These are phyloP conservation scores for Mugil cephalus DNA, from an alignment of 2,113 vertebrate genomes.

Conservation along the genomic window DNA sequence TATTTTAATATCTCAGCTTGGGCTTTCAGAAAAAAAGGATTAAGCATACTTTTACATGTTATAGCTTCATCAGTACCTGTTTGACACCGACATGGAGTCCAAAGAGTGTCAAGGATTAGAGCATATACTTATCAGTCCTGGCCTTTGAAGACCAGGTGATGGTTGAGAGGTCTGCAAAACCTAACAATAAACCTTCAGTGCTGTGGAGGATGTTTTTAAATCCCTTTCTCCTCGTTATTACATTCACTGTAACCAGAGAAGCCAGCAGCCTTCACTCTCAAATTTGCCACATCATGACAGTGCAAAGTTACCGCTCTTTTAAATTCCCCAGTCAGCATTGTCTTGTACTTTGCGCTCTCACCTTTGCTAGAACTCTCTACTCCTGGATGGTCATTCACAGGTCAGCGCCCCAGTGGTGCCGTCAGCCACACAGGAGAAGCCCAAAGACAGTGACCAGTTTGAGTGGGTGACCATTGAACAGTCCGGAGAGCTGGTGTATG, in stretches of 20 bases:
- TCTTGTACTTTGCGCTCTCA: neutral
- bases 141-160: too few species aligned
- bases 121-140: too few species aligned
- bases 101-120: too few species aligned
- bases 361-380: neutral
- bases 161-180: neutral
- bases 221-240: neutral
- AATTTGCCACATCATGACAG: slow-evolving; percentile 5
- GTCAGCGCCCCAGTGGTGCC: slow-evolving; percentile 96
- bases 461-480: slow-evolving; percentile 99
- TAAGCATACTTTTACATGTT: too few species aligned
- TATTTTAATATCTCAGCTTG: too few species aligned
- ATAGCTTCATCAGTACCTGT: too few species aligned
- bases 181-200: neutral
- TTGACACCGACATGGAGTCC: too few species aligned
- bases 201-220: neutral
- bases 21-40: too few species aligned
- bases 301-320: slow-evolving; percentile 5
- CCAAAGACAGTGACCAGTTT: slow-evolving; percentile 98
- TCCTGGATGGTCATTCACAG: slow-evolving; percentile 72
- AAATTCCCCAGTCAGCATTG: slow-evolving; percentile 22
- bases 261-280: neutral
- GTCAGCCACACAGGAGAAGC: slow-evolving; percentile 94
- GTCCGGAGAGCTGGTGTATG: slow-evolving; percentile 96
- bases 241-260: neutral